Percentiles rank a stretch among this genome's conserved stretches.
These are phyloP conservation scores for Tenthredo mesomela DNA, from an alignment of 2,888 invertebrate species.

Conservation along the genomic window DNA sequence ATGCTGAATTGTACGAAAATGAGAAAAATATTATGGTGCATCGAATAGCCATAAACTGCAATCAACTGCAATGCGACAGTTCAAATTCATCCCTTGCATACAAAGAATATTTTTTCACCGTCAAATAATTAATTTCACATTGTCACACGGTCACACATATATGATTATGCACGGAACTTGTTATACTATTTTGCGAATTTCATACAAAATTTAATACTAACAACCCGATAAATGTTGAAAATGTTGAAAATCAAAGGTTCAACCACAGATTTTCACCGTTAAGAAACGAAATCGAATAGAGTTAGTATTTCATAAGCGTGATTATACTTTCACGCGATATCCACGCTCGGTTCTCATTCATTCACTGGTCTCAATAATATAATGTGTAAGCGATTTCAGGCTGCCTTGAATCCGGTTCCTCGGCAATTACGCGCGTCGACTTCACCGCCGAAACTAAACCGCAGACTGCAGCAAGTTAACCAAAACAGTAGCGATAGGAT, in stretches of 20 bases:
- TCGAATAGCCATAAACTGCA: not conserved
- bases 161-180: not conserved
- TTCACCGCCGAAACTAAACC: not conserved
- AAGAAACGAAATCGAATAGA: not conserved
- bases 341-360: not conserved
- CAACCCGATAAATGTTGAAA: not conserved
- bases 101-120: not conserved
- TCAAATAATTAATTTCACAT: not conserved
- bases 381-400: not conserved
- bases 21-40: not conserved
- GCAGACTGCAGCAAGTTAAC: not conserved
- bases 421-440: not conserved
- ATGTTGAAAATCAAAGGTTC: no score
- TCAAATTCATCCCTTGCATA: not conserved
- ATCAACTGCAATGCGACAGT: not conserved
- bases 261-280: not conserved
- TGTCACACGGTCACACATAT: not conserved
- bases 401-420: not conserved
- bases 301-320: not conserved
- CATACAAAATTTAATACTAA: not conserved
- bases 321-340: slow-evolving; percentile 2
- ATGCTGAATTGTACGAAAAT: not conserved
- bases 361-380: not conserved
- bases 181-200: not conserved
- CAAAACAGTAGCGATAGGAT: not conserved